Evolutionary conservation across 2,113 vertebrate genomes (phyloP), one percentile per base, ranked within the genome.

Genomic region (Ardeotis arabs): DNA sequence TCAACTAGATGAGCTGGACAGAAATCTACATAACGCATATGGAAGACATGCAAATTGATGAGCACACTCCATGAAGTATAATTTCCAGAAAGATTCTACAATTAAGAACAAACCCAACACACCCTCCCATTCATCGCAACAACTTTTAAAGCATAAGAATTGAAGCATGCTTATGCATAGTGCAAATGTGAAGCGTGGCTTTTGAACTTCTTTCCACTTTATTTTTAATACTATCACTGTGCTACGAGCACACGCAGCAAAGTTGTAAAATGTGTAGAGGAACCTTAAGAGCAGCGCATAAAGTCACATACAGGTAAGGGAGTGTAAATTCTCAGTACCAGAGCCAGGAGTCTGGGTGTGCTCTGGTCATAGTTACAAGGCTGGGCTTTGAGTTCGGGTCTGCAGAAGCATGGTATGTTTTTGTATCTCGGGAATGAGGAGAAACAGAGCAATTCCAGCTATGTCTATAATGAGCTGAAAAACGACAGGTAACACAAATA

Each of bases 291-390:
- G 47, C 29, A 11, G 20, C 0, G 0, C 41, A 44, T 12, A 31
- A 75, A 72, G 56, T 18, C 2, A 0, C 0, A 0, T 4, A 29
- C 0, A 2, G 8, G 24, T 14, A 50, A 33, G 15, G 28, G 9
- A 56, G 5, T 9, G 23, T 7, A 41, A 95, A 55, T 7, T 50
- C 49, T 69, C 22, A 29, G 45, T 28, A 25, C 18, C 53, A 56
- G 52, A 70, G 60, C 11, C 60, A 27, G n/a, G 11, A 74, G 18
- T 8, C 29, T 15, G 33, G 21, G 23, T 28, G 23, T 50, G 63
- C 33, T 85, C 49, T 60, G 44, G 15, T 18, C 52, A 41, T 5
- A 59, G 23, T 5, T 55, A 8, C 16, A 62, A 68, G 59, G 25
- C 33, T 41, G 66, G 23, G 14, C 28, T 87, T 31, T 29, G 31